These are phyloP conservation scores for Pseudomyrmex cubaensis DNA, from an alignment of 1,140 invertebrate species.

Conservation along the genomic window DNA sequence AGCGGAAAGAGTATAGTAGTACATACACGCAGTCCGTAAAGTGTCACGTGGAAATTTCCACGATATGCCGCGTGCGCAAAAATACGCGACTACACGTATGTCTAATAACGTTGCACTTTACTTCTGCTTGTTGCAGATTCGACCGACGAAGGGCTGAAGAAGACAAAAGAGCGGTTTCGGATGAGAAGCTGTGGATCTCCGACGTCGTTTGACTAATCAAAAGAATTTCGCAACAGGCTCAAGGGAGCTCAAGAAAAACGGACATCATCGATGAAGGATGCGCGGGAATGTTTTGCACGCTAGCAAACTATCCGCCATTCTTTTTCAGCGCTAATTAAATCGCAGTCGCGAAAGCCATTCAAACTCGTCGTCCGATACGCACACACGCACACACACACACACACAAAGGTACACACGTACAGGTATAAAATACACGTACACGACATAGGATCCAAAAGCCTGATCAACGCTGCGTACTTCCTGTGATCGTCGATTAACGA, in stretches of 20 bases:
- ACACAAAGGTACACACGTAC: neutral
- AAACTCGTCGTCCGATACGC: conserved; percentile 45
- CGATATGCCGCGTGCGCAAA: neutral
- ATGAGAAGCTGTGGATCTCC: conserved; percentile 75
- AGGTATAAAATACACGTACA: conserved; percentile 18
- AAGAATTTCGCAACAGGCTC: conserved; percentile 65
- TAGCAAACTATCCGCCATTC: conserved; percentile 35
- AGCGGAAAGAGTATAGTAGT: neutral
- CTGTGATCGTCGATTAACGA: conserved; percentile 59
- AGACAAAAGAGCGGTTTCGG: conserved; percentile 73
- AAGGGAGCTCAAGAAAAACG: conserved; percentile 57
- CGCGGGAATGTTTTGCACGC: conserved; percentile 15
- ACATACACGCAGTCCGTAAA: neutral
- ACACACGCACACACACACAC: neutral
- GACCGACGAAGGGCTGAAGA: conserved; percentile 72
- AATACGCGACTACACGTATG: no score
- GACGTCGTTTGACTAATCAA: conserved; percentile 78
- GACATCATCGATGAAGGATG: conserved; percentile 30
- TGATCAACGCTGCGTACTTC: conserved; percentile 53
- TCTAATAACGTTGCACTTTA: neutral
- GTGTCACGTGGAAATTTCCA: conserved; percentile 9
- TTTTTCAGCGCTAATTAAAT: conserved; percentile 47
- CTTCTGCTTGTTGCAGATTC: conserved; percentile 68
- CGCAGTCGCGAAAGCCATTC: conserved; percentile 50
- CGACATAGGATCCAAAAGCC: conserved; percentile 34